Percentiles rank a stretch among this genome's conserved stretches.
Evolutionary conservation across 2,113 vertebrate species (phyloP).

Genomic region (Siphamia tubifer): DNA sequence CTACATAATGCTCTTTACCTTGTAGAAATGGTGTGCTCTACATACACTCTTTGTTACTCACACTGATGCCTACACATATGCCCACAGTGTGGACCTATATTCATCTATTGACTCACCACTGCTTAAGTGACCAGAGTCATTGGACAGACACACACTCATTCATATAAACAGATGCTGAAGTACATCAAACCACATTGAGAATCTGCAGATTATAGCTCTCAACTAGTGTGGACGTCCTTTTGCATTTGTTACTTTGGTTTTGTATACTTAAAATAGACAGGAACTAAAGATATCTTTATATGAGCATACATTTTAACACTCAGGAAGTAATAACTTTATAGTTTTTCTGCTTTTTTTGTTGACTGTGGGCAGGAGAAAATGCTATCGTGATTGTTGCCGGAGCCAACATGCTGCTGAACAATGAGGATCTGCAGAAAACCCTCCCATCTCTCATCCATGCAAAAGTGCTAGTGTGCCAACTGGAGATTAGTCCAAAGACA

Average conservation of each 20-base stretch:
- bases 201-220: conserved; percentile 13
- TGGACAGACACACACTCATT: not conserved
- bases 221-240: no score
- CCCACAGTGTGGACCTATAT: not conserved
- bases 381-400: conserved; percentile 95
- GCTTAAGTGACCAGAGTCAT: conserved; percentile 2
- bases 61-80: not conserved
- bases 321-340: no score
- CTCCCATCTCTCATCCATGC: conserved; percentile 79
- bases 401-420: conserved; percentile 89
- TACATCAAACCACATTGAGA: conserved; percentile 14
- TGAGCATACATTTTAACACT: no score
- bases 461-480: conserved; percentile 92
- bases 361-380: conserved; percentile 86
- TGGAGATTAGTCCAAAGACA: conserved; percentile 86
- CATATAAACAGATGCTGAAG: not conserved
- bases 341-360: not conserved
- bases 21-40: not conserved
- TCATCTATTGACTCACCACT: conserved; percentile 8
- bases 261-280: not conserved
- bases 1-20: conserved; percentile 3
- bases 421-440: conserved; percentile 83
- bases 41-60: not conserved
- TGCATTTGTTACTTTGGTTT: not conserved
- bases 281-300: not conserved